Base-by-base conservation (phyloP, 2,888 invertebrate genomes). In the Cantharis flavilabris region DNA sequence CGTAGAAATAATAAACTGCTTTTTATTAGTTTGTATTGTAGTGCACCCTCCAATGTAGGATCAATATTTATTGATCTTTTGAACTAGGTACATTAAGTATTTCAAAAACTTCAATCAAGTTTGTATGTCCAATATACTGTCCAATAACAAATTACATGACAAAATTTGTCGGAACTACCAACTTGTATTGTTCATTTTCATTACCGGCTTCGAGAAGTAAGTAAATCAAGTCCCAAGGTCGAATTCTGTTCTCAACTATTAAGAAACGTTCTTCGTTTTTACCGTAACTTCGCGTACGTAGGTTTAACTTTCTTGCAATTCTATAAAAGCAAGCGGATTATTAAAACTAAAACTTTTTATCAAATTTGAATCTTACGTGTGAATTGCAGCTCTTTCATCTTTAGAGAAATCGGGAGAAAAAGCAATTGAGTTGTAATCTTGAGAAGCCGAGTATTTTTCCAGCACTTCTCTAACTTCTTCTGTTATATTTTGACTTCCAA, bases 381-480 rank as follows among this genome's bases (percentile, higher is more conserved):
- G 79, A 20, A 79, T 79, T 11, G 71, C 33, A 9, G 69, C 71
- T 16, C 79, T 62, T 65, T 79, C 77, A 14, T 77, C 73, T 30
- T 72, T 77, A 30, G 69, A 69, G 63, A 79, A 79, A n/a, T 77
- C 76, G 0, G 72, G 30, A n/a, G 79, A 75, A 71, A 79, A 79
- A 9, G 73, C 75, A 14, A 79, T 16, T 0, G 75, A 70, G 26
- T 77, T 77, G 18, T 75, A 72, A 20, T 77, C 73, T 13, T 70
- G 63, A 9, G 75, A 75, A 11, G 14, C 13, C 0, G 63, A 72
- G 64, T 79, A 75, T 23, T 70, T 30, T 67, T 77, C 62, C 62
- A 79, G 14, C 2, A 77, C 26, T 20, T 33, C 70, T 65, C 3
- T 71, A 3, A 79, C 69, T 71, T 77, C 77, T 5, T 74, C 62